Conservation (phyloP, 2,113 vertebrate genomes). For the Eudorcas thomsonii region DNA sequence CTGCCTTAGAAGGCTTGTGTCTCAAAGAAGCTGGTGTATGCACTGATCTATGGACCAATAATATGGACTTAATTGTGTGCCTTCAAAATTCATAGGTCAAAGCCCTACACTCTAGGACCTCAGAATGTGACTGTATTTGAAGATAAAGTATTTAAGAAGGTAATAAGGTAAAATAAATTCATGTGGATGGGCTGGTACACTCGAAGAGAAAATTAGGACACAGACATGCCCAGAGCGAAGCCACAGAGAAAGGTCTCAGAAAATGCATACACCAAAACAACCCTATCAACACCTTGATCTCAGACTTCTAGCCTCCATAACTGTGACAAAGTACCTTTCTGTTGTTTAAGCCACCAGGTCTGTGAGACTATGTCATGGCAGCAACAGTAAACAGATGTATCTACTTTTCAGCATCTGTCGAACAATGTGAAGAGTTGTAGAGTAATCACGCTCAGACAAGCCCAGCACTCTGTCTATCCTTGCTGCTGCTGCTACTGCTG, state of each 20-base stretch:
- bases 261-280: neutral
- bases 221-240: neutral
- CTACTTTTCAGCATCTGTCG: neutral
- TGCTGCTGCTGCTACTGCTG: no score
- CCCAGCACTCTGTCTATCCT: no score
- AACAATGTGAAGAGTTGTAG: neutral
- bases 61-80: neutral
- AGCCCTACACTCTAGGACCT: neutral
- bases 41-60: neutral
- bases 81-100: neutral
- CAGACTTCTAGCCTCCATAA: neutral
- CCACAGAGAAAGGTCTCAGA: neutral
- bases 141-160: neutral
- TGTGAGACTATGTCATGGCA: neutral
- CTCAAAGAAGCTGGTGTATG: neutral
- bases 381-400: neutral
- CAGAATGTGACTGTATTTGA: neutral
- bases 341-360: neutral
- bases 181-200: accelerated
- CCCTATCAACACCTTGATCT: neutral
- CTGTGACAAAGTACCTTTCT: neutral
- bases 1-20: neutral
- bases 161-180: neutral
- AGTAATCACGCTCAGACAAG: neutral
- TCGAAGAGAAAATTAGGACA: neutral